Conservation (phyloP, 1,140 invertebrate genomes). For the Pseudomyrmex flavicornis region DNA sequence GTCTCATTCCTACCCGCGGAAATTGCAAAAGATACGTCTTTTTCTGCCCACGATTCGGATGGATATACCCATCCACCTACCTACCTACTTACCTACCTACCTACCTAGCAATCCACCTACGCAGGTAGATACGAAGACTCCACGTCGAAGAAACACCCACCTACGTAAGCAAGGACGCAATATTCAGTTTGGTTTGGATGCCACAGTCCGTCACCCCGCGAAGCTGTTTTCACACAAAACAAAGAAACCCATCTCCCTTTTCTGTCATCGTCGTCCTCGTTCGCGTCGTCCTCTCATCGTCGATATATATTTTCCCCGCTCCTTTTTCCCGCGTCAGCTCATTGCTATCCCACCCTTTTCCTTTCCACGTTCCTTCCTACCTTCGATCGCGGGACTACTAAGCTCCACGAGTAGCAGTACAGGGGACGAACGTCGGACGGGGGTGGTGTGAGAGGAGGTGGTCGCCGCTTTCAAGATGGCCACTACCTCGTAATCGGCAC, state of each 20-base stretch:
- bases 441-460: constrained; percentile 17
- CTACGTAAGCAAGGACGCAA: constrained; percentile 70
- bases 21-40: constrained; percentile 3
- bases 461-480: constrained; percentile 56
- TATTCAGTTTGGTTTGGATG: constrained; percentile 78
- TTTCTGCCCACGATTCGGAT: neutral
- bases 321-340: constrained; percentile 38
- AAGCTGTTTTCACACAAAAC: constrained; percentile 82
- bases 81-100: constrained; percentile 6
- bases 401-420: constrained; percentile 43
- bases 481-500: constrained; percentile 53
- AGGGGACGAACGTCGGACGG: neutral
- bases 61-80: neutral
- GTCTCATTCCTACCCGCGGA: neutral
- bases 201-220: constrained; percentile 76
- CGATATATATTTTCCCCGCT: constrained; percentile 55
- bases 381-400: constrained; percentile 64
- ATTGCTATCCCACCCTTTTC: constrained; percentile 53
- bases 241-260: constrained; percentile 77
- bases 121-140: constrained; percentile 7
- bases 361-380: constrained; percentile 59
- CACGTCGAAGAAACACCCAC: constrained; percentile 30
- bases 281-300: constrained; percentile 39
- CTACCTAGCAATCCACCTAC: constrained; percentile 27
- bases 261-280: constrained; percentile 53